A percentile compares a stretch with the other conserved stretches of the same genome.
Conservation (phyloP, 2,888 invertebrate species). For the Aleiodes alternator region DNA sequence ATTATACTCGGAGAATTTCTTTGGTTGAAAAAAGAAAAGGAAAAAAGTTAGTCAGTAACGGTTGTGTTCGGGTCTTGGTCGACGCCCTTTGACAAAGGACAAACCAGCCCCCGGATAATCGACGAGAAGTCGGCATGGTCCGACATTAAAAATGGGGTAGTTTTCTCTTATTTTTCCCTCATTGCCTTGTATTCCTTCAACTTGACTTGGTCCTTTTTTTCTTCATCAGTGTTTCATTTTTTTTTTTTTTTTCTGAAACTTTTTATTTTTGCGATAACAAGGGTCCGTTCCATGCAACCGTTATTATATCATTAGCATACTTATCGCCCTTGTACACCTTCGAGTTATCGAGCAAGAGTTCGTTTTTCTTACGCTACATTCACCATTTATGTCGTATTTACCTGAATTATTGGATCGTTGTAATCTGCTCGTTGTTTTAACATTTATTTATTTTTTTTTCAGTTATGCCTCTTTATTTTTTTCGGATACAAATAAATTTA, state of each 20-base stretch:
- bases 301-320: constrained; percentile 54
- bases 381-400: constrained; percentile 36
- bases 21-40: constrained; percentile 3
- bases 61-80: constrained; percentile 25
- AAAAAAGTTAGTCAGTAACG: not conserved
- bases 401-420: constrained; percentile 33
- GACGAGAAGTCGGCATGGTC: constrained; percentile 22
- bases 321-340: constrained; percentile 45
- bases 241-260: constrained; percentile 15
- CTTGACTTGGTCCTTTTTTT: not conserved
- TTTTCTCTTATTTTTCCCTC: constrained; percentile 12
- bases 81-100: constrained; percentile 44
- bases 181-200: constrained; percentile 20
- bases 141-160: not conserved
- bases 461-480: not conserved
- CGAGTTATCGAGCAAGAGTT: constrained; percentile 24
- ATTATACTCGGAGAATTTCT: constrained; percentile 14
- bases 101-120: constrained; percentile 49
- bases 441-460: not conserved
- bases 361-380: constrained; percentile 20
- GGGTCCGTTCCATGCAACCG: constrained; percentile 44
- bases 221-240: constrained; percentile 24
- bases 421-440: constrained; percentile 3
- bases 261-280: constrained; percentile 27
- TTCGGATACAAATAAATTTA: constrained; percentile 17